Base-by-base conservation (phyloP, 2,888 invertebrate species). In the Clepsis dumicolana region DNA sequence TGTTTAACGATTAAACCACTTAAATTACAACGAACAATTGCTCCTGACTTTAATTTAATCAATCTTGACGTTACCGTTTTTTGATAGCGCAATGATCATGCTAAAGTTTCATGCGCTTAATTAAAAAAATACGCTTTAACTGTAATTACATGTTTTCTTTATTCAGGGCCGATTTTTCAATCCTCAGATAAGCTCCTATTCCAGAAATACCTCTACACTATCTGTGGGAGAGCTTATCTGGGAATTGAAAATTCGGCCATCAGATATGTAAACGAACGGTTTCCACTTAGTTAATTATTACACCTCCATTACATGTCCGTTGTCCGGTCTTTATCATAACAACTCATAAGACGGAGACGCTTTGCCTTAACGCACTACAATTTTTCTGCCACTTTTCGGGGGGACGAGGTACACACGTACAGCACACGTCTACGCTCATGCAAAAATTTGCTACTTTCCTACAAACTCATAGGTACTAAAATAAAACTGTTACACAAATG, bases 1-100 rank as follows among this genome's bases (percentile, higher is more conserved):
- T 44, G 21, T 44, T 4, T 68, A 68, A 68, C 50, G 50, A 29
- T 38, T 24, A 50, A 48, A 62, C 24, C n/a, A 62, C 32, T 62
- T 14, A 50, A 18, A 35, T 50, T 38, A 24, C 21, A 38, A 2
- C 24, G 38, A 57, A 57, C 21, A 38, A 57, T 48, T 48, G 48
- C 48, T 48, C 48, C 21, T 21, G 48, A 12, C 21, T 18, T 48
- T 48, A 21, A 48, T 48, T 21, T 48, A 10, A 48, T 48, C 10
- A 10, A 48, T 48, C 12, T 48, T 21, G 48, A 18, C 21, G 48
- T 21, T 48, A 48, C 48, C 4, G 48, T 48, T 48, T 48, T 48
- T 48, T 48, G 21, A 21, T 12, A n/a, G 12, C 12, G 12, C 48
- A 48, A 24, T 32, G 29, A 53, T 41, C 38, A 41, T 41, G 27